Percentiles rank a stretch among this genome's conserved stretches.
These are phyloP conservation scores for Apteryx mantelli DNA, from an alignment of 2,113 vertebrate species.

Conservation along the genomic window DNA sequence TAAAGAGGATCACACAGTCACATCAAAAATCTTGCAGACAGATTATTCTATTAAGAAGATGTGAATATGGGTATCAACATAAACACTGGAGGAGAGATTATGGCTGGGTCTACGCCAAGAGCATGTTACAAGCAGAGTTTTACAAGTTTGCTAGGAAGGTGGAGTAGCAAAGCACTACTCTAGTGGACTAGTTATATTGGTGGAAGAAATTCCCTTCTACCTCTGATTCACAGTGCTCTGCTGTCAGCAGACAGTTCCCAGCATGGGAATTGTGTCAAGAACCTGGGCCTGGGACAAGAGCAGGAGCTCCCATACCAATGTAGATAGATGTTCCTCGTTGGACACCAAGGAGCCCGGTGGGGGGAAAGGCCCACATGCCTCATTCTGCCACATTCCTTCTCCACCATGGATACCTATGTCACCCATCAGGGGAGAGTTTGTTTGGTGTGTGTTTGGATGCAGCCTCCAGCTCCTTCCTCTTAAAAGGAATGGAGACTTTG, in stretches of 20 bases:
- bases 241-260: background rate
- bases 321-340: background rate
- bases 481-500: background rate
- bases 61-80: background rate
- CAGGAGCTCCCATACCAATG: accelerated
- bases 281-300: accelerated
- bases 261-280: accelerated
- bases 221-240: background rate
- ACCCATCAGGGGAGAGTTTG: accelerated
- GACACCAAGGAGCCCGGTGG: accelerated
- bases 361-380: accelerated
- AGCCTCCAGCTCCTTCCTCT: background rate
- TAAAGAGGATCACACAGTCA: background rate
- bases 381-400: accelerated
- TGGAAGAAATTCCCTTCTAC: background rate
- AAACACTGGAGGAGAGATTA: accelerated
- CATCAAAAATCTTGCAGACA: background rate
- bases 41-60: background rate
- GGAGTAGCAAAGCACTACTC: accelerated
- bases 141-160: background rate
- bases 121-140: background rate
- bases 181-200: accelerated
- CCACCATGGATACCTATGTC: accelerated
- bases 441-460: background rate
- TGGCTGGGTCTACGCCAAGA: background rate